Evolutionary conservation across 2,888 invertebrate species (phyloP).

Genomic region (Ptilodon capucinus): DNA sequence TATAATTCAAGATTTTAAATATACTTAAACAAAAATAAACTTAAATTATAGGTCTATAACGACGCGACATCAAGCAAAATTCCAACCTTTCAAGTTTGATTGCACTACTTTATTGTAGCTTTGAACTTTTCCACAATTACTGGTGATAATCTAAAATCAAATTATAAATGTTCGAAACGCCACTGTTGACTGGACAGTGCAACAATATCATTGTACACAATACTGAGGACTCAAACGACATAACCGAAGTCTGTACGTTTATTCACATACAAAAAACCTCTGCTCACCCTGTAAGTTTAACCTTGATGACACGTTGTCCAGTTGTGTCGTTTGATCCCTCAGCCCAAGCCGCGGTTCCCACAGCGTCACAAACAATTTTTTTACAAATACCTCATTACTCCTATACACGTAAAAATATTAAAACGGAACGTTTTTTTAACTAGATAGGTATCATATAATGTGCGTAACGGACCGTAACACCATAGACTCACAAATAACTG

Average conservation of each 20-base stretch:
- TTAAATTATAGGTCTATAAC: too few species aligned
- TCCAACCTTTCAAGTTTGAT: too few species aligned
- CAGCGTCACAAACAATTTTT: conserved; percentile 48
- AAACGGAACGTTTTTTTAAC: conserved; percentile 57
- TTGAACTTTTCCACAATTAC: not conserved
- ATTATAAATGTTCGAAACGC: conserved; percentile 24
- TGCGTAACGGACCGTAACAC: conserved; percentile 66
- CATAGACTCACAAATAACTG: conserved; percentile 60
- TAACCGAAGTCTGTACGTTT: conserved; percentile 5
- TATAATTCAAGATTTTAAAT: conserved; percentile 15
- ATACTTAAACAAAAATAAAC: too few species aligned
- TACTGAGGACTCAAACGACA: conserved; percentile 27
- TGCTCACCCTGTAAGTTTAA: not conserved
- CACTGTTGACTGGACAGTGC: conserved; percentile 40
- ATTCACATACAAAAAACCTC: not conserved
- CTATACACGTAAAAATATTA: conserved; percentile 72
- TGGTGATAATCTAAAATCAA: conserved; percentile 11
- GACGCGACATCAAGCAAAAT: too few species aligned
- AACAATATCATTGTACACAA: conserved; percentile 41
- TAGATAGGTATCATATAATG: conserved; percentile 57
- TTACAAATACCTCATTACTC: conserved; percentile 54
- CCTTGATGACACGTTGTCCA: not conserved
- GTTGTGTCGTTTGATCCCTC: conserved; percentile 23
- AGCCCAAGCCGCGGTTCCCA: conserved; percentile 36
- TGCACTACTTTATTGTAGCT: too few species aligned